Evolutionary conservation across 2,888 invertebrate species (phyloP), one percentile per base, ranked within the genome.

Genomic region (Salticus scenicus): DNA sequence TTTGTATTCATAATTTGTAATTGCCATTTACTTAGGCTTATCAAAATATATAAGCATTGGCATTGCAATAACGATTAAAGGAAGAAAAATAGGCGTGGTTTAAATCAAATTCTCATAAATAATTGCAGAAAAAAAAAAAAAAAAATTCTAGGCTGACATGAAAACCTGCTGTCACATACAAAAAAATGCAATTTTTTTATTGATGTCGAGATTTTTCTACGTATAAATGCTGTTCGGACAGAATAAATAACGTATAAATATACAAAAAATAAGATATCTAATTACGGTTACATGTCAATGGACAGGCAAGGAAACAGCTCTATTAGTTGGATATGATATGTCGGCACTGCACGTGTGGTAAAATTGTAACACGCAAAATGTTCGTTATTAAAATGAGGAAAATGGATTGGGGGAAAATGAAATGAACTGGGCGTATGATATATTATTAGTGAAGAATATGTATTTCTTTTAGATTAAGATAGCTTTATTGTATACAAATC

Each of bases 271-370:
- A 17, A 31, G 24, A 41, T 41, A 70, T 70, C 57, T 81, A 69
- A 81, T 81, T 81, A 74, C 57, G 69, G 73, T 28, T 57, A 67
- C 51, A 41, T 70, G 67, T 79, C 80, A 63, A 57, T 57, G 57
- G 57, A 57, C 28, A 57, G 51, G 17, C 31, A 57, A 37, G 57
- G 70, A 70, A 67, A 81, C 80, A 42, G 74, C 80, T 81, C 80
- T 74, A 81, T 81, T 81, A 81, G 67, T n/a, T 42, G 41, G 57
- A 51, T 69, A 41, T 73, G 66, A 81, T 81, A 57, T 72, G 80
- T 70, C 69, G 80, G 67, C 80, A 10, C 33, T 17, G 73, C 80
- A 81, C 80, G 80, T 81, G 20, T 41, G 51, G 14, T 63, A 47
- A 0, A 51, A 27, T 17, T 31, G 47, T 30, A 1, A 41, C 80